Percentiles rank a stretch among this genome's conserved stretches.
Conservation (phyloP, 2,113 vertebrate genomes). For the Aix galericulata region DNA sequence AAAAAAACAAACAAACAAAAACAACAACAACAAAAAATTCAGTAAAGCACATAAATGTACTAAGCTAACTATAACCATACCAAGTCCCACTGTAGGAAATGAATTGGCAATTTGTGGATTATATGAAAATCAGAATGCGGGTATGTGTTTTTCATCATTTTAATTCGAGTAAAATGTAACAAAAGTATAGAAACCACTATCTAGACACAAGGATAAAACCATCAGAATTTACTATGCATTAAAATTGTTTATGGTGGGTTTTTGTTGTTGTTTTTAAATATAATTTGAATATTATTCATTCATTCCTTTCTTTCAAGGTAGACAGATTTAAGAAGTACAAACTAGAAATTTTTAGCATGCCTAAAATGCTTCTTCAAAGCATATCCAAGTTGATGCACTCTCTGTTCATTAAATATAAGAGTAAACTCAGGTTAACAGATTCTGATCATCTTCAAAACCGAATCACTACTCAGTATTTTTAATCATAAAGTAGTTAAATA, state of each 20-base stretch:
- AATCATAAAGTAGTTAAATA: not conserved
- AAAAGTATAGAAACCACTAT: not conserved
- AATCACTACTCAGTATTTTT: not conserved
- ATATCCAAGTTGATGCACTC: not conserved
- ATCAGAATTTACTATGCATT: not conserved
- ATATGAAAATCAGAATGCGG: not conserved
- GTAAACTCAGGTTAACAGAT: not conserved
- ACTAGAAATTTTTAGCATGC: not conserved
- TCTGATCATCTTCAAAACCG: not conserved
- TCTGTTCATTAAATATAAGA: not conserved
- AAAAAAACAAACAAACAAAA: no score
- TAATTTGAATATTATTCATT: not conserved
- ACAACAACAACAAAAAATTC: not conserved
- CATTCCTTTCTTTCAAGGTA: not conserved
- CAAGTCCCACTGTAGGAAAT: not conserved
- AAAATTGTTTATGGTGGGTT: not conserved
- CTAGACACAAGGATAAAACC: not conserved
- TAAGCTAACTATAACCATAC: not conserved
- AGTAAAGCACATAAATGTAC: not conserved
- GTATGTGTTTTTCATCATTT: not conserved
- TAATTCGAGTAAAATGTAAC: not conserved
- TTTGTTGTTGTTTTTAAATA: not conserved
- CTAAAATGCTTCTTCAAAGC: not conserved
- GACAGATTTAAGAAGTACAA: not conserved
- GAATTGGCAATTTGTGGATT: not conserved